These are phyloP conservation scores for Melipona quadrifasciata DNA, from an alignment of 1,140 invertebrate genomes.

Conservation along the genomic window DNA sequence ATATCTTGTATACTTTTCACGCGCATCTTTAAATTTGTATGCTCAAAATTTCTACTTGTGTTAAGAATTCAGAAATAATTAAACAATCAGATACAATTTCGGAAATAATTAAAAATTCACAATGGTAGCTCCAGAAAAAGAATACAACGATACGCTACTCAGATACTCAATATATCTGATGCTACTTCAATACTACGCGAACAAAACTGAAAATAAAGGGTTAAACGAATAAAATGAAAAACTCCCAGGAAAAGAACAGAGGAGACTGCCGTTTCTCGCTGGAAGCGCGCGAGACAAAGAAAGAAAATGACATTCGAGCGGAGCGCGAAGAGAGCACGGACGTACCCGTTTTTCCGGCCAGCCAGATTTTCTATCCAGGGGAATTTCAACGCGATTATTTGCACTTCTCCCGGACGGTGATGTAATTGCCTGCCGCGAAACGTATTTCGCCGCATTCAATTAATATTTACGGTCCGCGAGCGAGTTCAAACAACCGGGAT, in stretches of 20 bases:
- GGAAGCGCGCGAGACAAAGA: background rate
- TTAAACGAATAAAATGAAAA: background rate
- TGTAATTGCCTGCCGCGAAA: conserved; percentile 19
- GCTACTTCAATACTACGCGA: no score
- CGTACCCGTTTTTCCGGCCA: background rate
- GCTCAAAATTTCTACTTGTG: no score
- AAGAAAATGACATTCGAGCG: background rate
- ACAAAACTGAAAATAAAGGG: background rate
- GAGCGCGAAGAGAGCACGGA: no score
- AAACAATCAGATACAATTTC: no score
- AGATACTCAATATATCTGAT: no score
- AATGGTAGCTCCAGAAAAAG: no score
- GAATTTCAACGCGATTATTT: conserved; percentile 13
- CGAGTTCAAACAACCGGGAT: conserved; percentile 19
- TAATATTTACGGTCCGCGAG: conserved; percentile 23
- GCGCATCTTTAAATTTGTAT: no score
- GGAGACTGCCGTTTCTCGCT: background rate
- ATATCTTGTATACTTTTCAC: no score
- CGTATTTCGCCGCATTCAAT: conserved; percentile 19
- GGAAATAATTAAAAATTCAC: no score
- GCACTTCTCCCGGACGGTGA: conserved; percentile 2
- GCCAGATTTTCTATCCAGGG: background rate
- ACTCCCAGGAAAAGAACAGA: background rate
- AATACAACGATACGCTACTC: no score
- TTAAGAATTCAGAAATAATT: no score